Conservation (phyloP, 1,140 invertebrate genomes). For the Campoletis sonorensis region DNA sequence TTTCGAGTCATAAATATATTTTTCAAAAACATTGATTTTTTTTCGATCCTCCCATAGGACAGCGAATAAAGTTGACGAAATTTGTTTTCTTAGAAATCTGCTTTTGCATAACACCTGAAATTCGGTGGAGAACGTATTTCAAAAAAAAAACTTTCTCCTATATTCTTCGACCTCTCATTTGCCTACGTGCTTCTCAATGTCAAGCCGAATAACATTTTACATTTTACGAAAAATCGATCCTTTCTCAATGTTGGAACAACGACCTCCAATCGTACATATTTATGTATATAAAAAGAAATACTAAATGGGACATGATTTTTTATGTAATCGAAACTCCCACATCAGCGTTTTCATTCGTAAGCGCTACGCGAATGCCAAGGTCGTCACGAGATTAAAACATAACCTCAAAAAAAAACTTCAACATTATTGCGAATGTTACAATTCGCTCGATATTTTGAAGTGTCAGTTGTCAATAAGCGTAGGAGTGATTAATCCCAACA, state of each 20-base stretch:
- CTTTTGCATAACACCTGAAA: background rate
- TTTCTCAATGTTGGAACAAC: too few species aligned
- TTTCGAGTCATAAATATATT: too few species aligned
- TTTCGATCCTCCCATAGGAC: too few species aligned
- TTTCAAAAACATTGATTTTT: too few species aligned
- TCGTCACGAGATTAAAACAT: background rate
- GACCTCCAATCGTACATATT: background rate
- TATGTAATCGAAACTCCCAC: background rate
- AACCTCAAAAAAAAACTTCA: background rate
- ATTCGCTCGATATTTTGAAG: background rate
- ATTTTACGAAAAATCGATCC: too few species aligned
- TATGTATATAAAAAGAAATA: background rate
- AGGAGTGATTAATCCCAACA: background rate
- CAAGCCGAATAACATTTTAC: too few species aligned
- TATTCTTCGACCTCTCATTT: too few species aligned
- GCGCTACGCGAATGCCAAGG: background rate
- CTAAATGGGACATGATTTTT: background rate
- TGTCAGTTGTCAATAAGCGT: background rate
- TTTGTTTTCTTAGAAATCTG: background rate
- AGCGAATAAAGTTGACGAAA: background rate
- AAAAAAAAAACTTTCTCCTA: too few species aligned
- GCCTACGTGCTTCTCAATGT: too few species aligned
- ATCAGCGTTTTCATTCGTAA: background rate
- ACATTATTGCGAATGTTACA: background rate
- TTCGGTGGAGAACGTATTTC: background rate